Evolutionary conservation across 2,113 vertebrate genomes (phyloP), one percentile per base, ranked within the genome.

Genomic region (Mellivora capensis): DNA sequence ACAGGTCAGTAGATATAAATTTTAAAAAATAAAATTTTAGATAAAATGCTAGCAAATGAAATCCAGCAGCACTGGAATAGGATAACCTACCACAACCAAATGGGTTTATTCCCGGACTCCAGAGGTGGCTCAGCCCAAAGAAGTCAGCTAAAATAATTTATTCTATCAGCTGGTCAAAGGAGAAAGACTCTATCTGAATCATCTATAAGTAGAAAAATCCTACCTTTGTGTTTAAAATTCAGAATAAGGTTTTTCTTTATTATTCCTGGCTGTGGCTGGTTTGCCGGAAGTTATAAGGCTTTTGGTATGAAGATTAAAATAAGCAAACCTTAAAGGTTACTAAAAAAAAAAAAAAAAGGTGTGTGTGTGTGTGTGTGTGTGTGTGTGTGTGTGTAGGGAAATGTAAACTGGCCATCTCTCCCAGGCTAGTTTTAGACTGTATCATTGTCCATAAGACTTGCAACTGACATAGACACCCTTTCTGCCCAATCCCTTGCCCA

Each of bases 281-380:
- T 96, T 93, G 39, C 69, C 37, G 47, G 54, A 83, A 96, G 72
- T 54, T 93, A 31, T 69, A 85, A 93, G 71, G 61, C 42, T 88
- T 93, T 90, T 87, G 23, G 39, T 13, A 74, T 64, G 25, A 8
- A 83, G 8, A 69, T 74, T 85, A 91, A 87, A 95, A 61, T 81
- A 83, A 80, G 47, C 29, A 86, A 93, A 87, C 15, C 11, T 47
- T 97, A 25, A 69, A 91, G n/a, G 61, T 79, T 69, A 74, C 61
- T 71, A 94, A 59, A 57, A 74, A 91, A 34, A n/a, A 4, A 72
- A 39, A 72, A 6, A 13, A 49, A 13, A 5, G 15, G 4, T n/a
- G n/a, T n/a, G n/a, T n/a, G n/a, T n/a, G 20, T 6, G 31, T 29
- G 6, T 10, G 6, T 7, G 31, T 25, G 9, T 6, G 7, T 57